These are phyloP conservation scores for Melinopterus prodromus DNA, from an alignment of 2,888 invertebrate genomes.

Conservation along the genomic window DNA sequence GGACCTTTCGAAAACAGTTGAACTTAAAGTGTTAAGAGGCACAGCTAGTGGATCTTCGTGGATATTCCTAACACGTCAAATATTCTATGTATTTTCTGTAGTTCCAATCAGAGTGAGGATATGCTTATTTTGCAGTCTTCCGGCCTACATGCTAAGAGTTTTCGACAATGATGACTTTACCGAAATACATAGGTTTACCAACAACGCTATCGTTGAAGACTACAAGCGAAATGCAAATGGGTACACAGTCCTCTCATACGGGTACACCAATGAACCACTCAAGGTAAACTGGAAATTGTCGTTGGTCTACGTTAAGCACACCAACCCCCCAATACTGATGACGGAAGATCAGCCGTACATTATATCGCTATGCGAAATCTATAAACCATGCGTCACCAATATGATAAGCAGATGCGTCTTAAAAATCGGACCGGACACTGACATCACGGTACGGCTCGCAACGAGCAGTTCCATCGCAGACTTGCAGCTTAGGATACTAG, in stretches of 20 bases:
- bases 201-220: constrained; percentile 45
- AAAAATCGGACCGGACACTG: constrained; percentile 38
- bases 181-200: constrained; percentile 49
- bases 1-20: constrained; percentile 48
- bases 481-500: constrained; percentile 40
- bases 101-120: constrained; percentile 46
- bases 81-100: constrained; percentile 47
- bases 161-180: constrained; percentile 53
- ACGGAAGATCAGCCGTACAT: constrained; percentile 26
- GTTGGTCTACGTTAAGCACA: constrained; percentile 43
- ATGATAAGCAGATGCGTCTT: constrained; percentile 43
- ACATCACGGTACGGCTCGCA: constrained; percentile 43
- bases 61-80: constrained; percentile 49
- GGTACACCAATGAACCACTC: constrained; percentile 45
- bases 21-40: constrained; percentile 44
- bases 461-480: constrained; percentile 40
- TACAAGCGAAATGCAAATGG: constrained; percentile 51
- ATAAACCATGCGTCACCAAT: constrained; percentile 44
- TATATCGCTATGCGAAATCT: constrained; percentile 33
- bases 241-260: constrained; percentile 55
- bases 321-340: constrained; percentile 12
- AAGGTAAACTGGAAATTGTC: constrained; percentile 49
- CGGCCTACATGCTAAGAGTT: constrained; percentile 49
- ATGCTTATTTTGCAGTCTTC: constrained; percentile 48
- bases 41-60: constrained; percentile 41